Evolutionary conservation across 2,797 vertebrate species (phyloP), one percentile per base, ranked within the genome.

Genomic region (Furcifer pardalis): DNA sequence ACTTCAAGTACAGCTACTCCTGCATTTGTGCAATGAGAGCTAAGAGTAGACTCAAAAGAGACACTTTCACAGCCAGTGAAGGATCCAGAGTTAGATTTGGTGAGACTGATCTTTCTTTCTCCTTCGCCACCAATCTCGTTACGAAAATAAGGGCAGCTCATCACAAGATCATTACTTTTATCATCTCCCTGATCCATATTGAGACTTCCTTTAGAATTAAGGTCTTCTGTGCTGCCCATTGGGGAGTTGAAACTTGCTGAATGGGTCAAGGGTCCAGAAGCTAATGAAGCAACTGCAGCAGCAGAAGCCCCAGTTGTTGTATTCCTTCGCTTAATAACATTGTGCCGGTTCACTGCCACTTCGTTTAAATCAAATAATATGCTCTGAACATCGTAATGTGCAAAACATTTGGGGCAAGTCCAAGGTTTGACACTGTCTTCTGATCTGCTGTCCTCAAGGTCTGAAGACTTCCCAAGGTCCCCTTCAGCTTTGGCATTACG

Each of bases 371-470:
- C 97, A 93, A 99, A 99, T 82, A 99, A 92, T 93, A 98, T 96
- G 91, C 98, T 99, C 94, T 99, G 98, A 71, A 98, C 97, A 85
- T 99, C 98, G 2, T 98, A 99, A 95, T 99, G 98, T 86, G 98
- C 96, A 88, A 99, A 99, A 90, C 98, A 97, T 92, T 97, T 98
- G 0, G 97, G 98, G 93, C 98, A 98, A 3, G 96, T 93, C 98
- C 98, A 99, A 73, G 97, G 97, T 84, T 97, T 98, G 83, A 96
- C 89, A 0, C 92, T 95, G 30, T 98, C 98, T 76, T 99, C 98
- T 13, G 95, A 97, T 46, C 97, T 95, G 88, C 95, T 96, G 90
- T 99, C 98, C 89, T 99, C 98, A 7, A 95, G 94, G 42, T 99
- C 98, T 3, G 97, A 98, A 0, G 97, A 96, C 5, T 98, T 97